Evolutionary conservation across 2,888 invertebrate species (phyloP), one percentile per base, ranked within the genome.

Genomic region (Lacanobia wlatinum): DNA sequence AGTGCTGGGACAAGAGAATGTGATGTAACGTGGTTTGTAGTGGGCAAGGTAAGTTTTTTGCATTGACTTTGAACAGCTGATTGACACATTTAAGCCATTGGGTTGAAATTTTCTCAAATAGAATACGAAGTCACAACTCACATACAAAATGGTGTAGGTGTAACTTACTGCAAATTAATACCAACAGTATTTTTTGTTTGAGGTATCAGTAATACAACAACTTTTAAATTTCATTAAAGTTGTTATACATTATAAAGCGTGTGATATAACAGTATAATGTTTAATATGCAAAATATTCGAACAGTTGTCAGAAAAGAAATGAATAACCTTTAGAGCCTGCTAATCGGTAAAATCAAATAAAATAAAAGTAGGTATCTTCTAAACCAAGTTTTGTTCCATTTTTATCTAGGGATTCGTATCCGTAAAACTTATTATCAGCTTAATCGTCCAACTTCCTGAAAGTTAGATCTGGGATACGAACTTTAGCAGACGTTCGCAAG

Each of bases 391-490:
- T 52, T 52, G 14, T 60, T 48, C 40, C 52, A 40, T 73, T 60
- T 48, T 67, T 43, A 62, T 48, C 14, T 28, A 21, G 16, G 48
- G n/a, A 77, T 34, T 64, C 21, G 34, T 59, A 76, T 56, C 55
- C 64, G 59, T 43, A 34, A 63, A 67, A 78, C 52, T 66, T 79
- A 64, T 67, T 78, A 79, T 82, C 66, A 71, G 83, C 52, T 71
- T 78, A 82, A 78, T 71, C 78, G 50, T 18, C 58, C 16, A 70
- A 82, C 78, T 82, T 78, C 63, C 59, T 63, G 52, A 40, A 78
- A 78, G 66, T 82, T 67, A 55, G 62, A 67, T 60, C 63, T 79
- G 40, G 72, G 58, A 78, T 71, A 64, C 63, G 65, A 79, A 79
- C 66, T 79, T 79, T 28, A 55, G 50, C 70, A 75, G 62, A 59